Evolutionary conservation across 2,888 invertebrate species (phyloP).

Genomic region (Aromia moschata): DNA sequence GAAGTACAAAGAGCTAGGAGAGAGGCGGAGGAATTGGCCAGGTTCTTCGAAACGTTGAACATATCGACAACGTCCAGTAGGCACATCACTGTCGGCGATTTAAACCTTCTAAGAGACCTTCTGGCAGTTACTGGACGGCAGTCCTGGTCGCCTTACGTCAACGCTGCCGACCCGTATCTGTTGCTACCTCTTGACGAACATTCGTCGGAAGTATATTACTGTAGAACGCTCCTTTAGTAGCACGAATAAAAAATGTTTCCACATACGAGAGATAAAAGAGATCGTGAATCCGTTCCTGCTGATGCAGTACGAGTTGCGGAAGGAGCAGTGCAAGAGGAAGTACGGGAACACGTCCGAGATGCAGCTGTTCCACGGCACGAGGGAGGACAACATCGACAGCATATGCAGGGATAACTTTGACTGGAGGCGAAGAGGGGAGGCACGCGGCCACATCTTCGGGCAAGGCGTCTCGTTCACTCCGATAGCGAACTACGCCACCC

Average conservation of each 20-base stretch:
- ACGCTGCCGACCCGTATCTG: not conserved
- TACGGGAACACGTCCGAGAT: slow-evolving; percentile 2
- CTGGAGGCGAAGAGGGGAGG: slow-evolving; percentile 48
- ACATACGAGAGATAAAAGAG: slow-evolving; percentile 20
- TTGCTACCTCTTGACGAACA: not conserved
- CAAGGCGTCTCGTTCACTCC: slow-evolving; percentile 53
- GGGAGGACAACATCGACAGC: slow-evolving; percentile 33
- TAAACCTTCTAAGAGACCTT: no score
- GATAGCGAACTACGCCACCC: slow-evolving; percentile 45
- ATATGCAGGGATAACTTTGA: slow-evolving; percentile 53
- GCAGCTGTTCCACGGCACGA: slow-evolving; percentile 52
- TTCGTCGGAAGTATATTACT: slow-evolving; percentile 3
- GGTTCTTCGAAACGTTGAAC: no score
- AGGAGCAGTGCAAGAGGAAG: not conserved
- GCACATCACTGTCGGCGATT: no score
- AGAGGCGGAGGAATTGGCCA: no score
- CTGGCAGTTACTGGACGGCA: no score
- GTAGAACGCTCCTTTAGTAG: slow-evolving; percentile 4
- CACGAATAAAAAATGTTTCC: slow-evolving; percentile 19
- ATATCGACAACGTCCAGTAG: no score
- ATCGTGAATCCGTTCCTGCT: slow-evolving; percentile 30
- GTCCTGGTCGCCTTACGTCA: no score
- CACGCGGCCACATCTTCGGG: slow-evolving; percentile 47
- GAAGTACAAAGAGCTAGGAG: no score
- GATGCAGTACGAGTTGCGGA: slow-evolving; percentile 26